Conservation (phyloP, 2,888 invertebrate species). For the Eristalinus aeneus region DNA sequence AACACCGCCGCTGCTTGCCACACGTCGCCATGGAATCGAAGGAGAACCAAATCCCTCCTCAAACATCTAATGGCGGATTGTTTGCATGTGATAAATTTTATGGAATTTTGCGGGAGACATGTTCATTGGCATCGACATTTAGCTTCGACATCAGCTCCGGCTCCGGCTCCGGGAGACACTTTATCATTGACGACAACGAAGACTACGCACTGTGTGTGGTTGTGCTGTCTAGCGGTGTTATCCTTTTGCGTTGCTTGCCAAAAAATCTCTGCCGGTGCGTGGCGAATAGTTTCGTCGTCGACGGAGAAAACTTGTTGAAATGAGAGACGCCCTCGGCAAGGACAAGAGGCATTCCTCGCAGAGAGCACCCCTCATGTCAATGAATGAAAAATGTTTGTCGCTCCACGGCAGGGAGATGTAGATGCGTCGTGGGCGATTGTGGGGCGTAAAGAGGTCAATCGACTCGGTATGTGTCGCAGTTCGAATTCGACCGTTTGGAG, state of each 20-base stretch:
- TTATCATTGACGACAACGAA: slow-evolving; percentile 17
- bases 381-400: neutral
- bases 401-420: neutral
- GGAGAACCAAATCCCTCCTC: slow-evolving; percentile 39
- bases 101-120: slow-evolving; percentile 51
- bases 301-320: slow-evolving; percentile 17
- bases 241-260: slow-evolving; percentile 30
- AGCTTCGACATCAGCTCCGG: too few relatives aligned
- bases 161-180: slow-evolving; percentile 16
- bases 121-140: slow-evolving; percentile 47
- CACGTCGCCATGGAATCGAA: neutral
- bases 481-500: too few relatives aligned
- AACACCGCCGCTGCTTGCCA: too few relatives aligned
- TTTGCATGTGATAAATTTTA: slow-evolving; percentile 61
- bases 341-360: neutral
- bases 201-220: too few relatives aligned
- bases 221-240: slow-evolving; percentile 29
- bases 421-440: neutral
- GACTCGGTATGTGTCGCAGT: too few relatives aligned
- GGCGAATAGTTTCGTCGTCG: slow-evolving; percentile 10
- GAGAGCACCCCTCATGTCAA: neutral
- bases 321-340: neutral
- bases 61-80: slow-evolving; percentile 41
- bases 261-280: neutral
- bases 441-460: neutral